phyloP scores from a whole-genome alignment of 2,888 invertebrate genomes.

The Dendrolimus houi region DNA sequence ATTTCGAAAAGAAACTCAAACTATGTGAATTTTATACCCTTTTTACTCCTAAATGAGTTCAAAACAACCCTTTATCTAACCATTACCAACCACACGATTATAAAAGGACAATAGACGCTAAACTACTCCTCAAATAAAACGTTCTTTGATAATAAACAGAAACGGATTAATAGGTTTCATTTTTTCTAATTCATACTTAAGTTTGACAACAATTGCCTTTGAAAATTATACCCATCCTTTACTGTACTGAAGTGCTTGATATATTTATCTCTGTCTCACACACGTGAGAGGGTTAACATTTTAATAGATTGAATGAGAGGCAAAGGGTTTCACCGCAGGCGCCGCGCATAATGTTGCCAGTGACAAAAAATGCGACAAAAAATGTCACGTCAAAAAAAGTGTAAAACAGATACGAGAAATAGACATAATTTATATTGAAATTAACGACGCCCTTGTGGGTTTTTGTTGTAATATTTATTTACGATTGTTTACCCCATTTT shows the following conservation, averaged over 20 bases:
- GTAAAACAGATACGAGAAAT: slow-evolving; percentile 63
- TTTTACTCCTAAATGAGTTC: neutral
- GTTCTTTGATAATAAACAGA: slow-evolving; percentile 53
- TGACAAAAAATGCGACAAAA: slow-evolving; percentile 43
- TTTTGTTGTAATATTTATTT: slow-evolving; percentile 72
- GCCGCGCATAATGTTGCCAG: slow-evolving; percentile 47
- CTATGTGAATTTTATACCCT: neutral
- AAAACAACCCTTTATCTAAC: slow-evolving; percentile 21
- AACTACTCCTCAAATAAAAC: slow-evolving; percentile 46
- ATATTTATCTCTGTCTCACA: neutral
- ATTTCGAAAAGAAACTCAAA: too few relatives aligned
- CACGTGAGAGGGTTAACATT: neutral
- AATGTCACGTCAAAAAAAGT: slow-evolving; percentile 47
- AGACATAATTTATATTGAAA: slow-evolving; percentile 68
- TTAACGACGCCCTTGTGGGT: slow-evolving; percentile 65
- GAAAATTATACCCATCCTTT: neutral
- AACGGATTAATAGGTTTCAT: slow-evolving; percentile 53
- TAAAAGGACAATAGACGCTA: slow-evolving; percentile 31
- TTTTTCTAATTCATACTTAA: slow-evolving; percentile 21
- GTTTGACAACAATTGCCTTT: slow-evolving; percentile 15
- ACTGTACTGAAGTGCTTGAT: neutral
- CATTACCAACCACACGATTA: slow-evolving; percentile 30
- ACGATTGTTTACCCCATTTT: slow-evolving; percentile 74
- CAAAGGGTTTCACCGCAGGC: slow-evolving; percentile 63
- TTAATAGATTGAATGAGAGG: slow-evolving; percentile 21